Evolutionary conservation across 2,888 invertebrate genomes (phyloP).

Genomic region (Limnephilus auricula): DNA sequence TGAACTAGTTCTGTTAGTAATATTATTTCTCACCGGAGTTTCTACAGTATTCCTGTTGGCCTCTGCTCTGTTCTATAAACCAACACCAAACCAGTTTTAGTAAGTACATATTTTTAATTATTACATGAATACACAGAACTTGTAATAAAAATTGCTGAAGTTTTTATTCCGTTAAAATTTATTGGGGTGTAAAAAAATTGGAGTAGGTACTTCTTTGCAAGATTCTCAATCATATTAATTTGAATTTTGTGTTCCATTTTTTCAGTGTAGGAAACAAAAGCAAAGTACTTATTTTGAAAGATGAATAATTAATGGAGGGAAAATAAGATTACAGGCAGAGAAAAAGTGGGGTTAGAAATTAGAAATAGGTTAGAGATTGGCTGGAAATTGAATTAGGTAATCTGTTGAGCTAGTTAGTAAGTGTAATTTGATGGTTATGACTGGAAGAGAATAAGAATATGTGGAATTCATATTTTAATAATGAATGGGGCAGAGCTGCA

Average conservation of each 20-base stretch:
- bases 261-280: neutral
- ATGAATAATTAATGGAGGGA: neutral
- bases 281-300: neutral
- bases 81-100: conserved; percentile 69
- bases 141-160: neutral
- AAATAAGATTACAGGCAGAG: neutral
- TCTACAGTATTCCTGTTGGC: conserved; percentile 73
- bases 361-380: neutral
- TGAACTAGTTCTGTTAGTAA: conserved; percentile 13
- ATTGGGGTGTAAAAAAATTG: neutral
- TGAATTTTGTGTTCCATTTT: neutral
- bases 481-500: too few species aligned
- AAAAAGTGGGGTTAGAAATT: neutral
- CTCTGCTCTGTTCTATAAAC: conserved; percentile 76
- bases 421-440: too few species aligned
- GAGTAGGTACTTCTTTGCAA: neutral
- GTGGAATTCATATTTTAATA: too few species aligned
- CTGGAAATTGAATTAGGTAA: too few species aligned
- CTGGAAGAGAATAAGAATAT: too few species aligned
- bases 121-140: neutral
- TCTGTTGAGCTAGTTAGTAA: too few species aligned
- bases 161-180: neutral
- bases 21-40: conserved; percentile 73
- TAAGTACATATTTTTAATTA: neutral
- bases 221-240: neutral